phyloP scores from a whole-genome alignment of 2,888 invertebrate species.

The Crioceris asparagi region DNA sequence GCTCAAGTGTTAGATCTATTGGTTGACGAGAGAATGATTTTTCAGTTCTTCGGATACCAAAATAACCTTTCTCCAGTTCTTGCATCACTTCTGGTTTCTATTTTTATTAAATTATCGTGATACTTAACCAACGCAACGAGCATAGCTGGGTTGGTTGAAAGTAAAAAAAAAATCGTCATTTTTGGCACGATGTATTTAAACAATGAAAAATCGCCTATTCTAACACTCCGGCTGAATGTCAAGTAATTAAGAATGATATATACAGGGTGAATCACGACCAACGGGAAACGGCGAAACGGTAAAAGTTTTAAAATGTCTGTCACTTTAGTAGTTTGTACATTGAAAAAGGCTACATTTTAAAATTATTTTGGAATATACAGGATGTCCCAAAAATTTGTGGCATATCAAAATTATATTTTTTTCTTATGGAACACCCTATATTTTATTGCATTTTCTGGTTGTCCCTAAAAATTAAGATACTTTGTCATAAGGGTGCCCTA shows the following conservation, averaged over 20 bases:
- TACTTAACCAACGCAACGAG: slow-evolving; percentile 18
- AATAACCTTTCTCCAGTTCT: slow-evolving; percentile 10
- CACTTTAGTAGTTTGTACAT: too few species aligned
- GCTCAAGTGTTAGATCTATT: slow-evolving; percentile 19
- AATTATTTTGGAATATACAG: too few species aligned
- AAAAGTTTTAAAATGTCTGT: too few species aligned
- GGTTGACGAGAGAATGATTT: slow-evolving; percentile 14
- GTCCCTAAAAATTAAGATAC: too few species aligned
- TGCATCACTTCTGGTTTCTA: slow-evolving; percentile 10
- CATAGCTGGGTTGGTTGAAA: slow-evolving; percentile 14
- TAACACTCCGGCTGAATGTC: slow-evolving; percentile 22
- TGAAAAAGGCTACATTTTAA: too few species aligned
- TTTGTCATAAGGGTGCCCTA: too few species aligned
- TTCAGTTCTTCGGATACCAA: slow-evolving; percentile 14
- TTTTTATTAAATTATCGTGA: slow-evolving; percentile 12
- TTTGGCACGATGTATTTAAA: slow-evolving; percentile 19
- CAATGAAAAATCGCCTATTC: slow-evolving; percentile 24
- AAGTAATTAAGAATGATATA: slow-evolving; percentile 24
- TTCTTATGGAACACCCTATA: too few species aligned
- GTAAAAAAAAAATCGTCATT: slow-evolving; percentile 10
- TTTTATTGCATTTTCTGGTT: too few species aligned
- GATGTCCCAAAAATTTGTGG: too few species aligned
- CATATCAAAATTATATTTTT: too few species aligned
- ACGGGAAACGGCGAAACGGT: too few species aligned
- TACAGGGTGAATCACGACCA: too few species aligned